These are phyloP conservation scores for Apis laboriosa DNA, from an alignment of 1,140 invertebrate genomes.

Conservation along the genomic window DNA sequence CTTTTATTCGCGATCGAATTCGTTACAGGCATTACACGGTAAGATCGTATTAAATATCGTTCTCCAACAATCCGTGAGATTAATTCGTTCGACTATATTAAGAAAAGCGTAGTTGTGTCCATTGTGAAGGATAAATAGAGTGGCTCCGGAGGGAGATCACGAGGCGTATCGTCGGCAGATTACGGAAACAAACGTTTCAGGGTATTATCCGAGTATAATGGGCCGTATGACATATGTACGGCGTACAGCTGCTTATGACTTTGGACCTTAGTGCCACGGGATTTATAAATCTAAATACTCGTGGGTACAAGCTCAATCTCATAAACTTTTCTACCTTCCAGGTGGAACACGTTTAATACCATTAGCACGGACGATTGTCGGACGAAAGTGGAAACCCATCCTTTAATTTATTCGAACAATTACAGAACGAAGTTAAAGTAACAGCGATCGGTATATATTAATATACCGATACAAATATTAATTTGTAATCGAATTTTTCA, in stretches of 20 bases:
- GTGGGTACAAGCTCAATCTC: conserved; percentile 29
- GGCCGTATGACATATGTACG: conserved; percentile 37
- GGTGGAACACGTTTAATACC: conserved; percentile 1
- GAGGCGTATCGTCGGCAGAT: conserved; percentile 45
- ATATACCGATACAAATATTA: no score
- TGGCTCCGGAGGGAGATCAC: conserved; percentile 32
- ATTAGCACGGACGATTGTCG: no score
- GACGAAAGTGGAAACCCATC: not conserved
- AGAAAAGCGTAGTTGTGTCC: conserved; percentile 16
- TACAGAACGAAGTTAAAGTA: no score
- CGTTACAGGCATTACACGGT: not conserved
- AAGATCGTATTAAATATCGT: conserved; percentile 22
- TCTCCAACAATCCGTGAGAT: conserved; percentile 29
- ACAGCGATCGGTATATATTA: no score
- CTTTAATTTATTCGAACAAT: no score
- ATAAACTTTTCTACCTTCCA: conserved; percentile 9
- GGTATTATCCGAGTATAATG: conserved; percentile 50
- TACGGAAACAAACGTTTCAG: conserved; percentile 52
- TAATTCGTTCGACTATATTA: conserved; percentile 39
- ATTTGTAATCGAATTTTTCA: no score
- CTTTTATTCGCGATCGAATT: not conserved
- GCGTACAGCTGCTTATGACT: conserved; percentile 41
- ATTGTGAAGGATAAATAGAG: conserved; percentile 23
- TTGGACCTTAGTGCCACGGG: conserved; percentile 6
- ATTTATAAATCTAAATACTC: conserved; percentile 50